These are phyloP conservation scores for Eudorcas thomsonii DNA, from an alignment of 2,113 vertebrate genomes.

Conservation along the genomic window DNA sequence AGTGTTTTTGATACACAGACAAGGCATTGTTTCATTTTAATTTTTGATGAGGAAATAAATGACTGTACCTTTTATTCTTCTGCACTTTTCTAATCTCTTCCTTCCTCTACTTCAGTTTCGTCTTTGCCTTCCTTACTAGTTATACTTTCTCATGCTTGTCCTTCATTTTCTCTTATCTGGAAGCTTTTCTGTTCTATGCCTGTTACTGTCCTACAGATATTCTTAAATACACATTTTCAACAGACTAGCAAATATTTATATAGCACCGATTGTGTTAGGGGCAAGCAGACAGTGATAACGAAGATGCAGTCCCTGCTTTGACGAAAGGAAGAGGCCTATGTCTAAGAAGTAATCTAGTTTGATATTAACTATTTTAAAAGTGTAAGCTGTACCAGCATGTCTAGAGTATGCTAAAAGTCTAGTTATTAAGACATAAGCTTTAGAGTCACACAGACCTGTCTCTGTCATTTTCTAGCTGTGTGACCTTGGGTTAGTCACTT, in stretches of 20 bases:
- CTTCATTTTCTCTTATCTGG: background rate
- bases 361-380: background rate
- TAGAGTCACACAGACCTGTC: background rate
- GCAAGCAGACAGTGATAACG: background rate
- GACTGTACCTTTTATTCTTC: background rate
- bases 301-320: background rate
- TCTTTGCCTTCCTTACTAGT: background rate
- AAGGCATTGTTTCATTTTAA: background rate
- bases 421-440: background rate
- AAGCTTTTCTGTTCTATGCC: background rate
- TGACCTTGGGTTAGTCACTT: background rate
- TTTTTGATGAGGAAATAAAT: background rate
- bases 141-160: background rate
- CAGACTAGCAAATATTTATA: background rate
- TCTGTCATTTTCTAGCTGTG: background rate
- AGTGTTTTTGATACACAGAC: background rate
- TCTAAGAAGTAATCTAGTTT: slow-evolving; percentile 22
- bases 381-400: background rate
- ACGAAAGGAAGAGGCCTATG: background rate
- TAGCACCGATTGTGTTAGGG: background rate
- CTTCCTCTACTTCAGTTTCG: background rate
- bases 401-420: background rate
- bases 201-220: background rate
- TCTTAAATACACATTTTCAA: slow-evolving; percentile 23
- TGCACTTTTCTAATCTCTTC: background rate